Conservation (phyloP, 2,888 invertebrate species). For the Volucella inflata region DNA sequence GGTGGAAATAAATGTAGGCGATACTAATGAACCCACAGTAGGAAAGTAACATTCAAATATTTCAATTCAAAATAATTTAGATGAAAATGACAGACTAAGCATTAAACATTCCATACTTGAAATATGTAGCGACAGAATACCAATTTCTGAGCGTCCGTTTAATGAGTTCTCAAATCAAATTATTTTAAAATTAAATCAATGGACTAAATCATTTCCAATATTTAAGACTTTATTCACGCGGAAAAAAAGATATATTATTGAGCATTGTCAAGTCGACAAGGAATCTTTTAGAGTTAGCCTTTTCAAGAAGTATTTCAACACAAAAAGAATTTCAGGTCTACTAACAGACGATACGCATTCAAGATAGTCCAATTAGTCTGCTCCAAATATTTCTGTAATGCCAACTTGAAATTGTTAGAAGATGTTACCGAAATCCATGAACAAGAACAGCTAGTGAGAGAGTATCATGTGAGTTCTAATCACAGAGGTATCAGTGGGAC, state of each 20-base stretch:
- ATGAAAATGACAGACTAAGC: neutral
- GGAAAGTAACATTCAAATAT: too few relatives aligned
- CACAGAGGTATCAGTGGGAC: slow-evolving; percentile 40
- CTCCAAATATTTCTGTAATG: slow-evolving; percentile 35
- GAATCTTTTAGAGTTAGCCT: neutral
- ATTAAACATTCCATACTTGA: slow-evolving; percentile 3
- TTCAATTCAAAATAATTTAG: neutral
- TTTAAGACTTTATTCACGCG: slow-evolving; percentile 8
- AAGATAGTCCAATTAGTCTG: slow-evolving; percentile 29
- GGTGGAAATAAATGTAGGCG: neutral
- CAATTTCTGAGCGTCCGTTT: slow-evolving; percentile 31
- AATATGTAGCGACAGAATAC: slow-evolving; percentile 35
- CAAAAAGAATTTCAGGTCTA: slow-evolving; percentile 41
- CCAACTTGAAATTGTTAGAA: slow-evolving; percentile 15
- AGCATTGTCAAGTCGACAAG: neutral
- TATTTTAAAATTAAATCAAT: neutral
- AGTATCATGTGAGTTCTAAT: slow-evolving; percentile 29
- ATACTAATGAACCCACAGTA: neutral
- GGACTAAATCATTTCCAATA: neutral
- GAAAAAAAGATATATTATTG: slow-evolving; percentile 12
- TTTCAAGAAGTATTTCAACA: neutral
- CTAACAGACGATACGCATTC: slow-evolving; percentile 31
- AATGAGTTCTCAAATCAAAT: slow-evolving; percentile 24
- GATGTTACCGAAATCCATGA: neutral
- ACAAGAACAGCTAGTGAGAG: slow-evolving; percentile 26